These are phyloP conservation scores for Gallinago nigripennis DNA, from an alignment of 2,797 vertebrate species.

Conservation along the genomic window DNA sequence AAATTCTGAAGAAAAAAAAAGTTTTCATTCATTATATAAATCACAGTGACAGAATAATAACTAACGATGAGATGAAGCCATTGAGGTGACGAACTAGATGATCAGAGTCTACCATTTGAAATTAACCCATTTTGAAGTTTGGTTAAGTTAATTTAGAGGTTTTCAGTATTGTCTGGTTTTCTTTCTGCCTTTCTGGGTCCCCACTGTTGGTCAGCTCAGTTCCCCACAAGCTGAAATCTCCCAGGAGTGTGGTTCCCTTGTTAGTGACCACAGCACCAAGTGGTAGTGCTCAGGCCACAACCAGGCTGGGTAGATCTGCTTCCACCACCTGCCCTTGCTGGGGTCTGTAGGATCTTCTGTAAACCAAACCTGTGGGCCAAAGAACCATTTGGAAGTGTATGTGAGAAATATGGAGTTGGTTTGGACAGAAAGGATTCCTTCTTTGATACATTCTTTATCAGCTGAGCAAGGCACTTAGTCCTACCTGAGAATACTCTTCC, in stretches of 20 bases:
- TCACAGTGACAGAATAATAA: neutral
- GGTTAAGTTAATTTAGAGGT: neutral
- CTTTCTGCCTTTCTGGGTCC: neutral
- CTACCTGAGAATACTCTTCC: neutral
- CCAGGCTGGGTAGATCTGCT: neutral
- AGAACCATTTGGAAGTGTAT: neutral
- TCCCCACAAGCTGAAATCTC: neutral
- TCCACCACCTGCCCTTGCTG: neutral
- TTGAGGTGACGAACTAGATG: neutral
- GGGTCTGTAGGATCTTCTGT: neutral
- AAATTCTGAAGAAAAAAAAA: neutral
- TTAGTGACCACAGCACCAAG: neutral
- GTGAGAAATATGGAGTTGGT: neutral
- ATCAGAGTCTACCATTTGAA: neutral
- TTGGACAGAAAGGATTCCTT: neutral
- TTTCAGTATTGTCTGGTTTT: neutral
- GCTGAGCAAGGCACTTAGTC: neutral
- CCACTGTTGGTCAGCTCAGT: neutral
- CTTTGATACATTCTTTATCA: neutral
- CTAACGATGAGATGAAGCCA: neutral
- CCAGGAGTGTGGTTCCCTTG: neutral
- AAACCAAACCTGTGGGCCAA: neutral
- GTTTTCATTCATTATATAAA: neutral
- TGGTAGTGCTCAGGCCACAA: rapidly evolving
- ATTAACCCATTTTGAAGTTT: neutral